These are phyloP conservation scores for Hypolimnas misippus DNA, from an alignment of 2,888 invertebrate genomes.

Conservation along the genomic window DNA sequence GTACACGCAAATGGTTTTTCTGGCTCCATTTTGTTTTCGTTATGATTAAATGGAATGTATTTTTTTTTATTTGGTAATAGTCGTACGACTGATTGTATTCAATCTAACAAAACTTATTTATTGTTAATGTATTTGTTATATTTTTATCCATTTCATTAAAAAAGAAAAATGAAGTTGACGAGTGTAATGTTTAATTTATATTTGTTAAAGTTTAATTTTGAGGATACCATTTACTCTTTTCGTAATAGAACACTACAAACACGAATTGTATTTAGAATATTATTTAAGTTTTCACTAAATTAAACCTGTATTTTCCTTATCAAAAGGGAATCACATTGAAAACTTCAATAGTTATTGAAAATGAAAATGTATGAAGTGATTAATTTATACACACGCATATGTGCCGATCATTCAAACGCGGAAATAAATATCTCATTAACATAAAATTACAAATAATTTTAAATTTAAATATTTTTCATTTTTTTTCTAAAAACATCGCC, in stretches of 20 bases:
- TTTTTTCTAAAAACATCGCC: no score
- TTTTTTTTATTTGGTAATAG: not conserved
- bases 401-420: no score
- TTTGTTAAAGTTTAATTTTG: no score
- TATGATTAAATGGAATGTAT: not conserved
- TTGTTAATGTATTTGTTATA: no score
- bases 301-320: not conserved
- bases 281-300: not conserved
- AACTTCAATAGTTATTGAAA: not conserved
- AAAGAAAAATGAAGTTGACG: no score
- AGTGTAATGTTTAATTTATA: no score
- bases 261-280: not conserved
- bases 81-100: no score
- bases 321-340: not conserved
- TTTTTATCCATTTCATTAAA: no score
- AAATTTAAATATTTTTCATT: not conserved
- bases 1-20: conserved; percentile 89
- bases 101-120: no score
- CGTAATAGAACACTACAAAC: no score
- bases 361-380: not conserved
- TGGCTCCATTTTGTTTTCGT: conserved; percentile 70
- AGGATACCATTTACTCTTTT: no score
- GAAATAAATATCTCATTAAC: not conserved
- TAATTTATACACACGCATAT: not conserved
- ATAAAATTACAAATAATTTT: not conserved